Evolutionary conservation across 53 echinoderm and acorn worm species (phyloP).

Genomic region (Crossaster papposus): DNA sequence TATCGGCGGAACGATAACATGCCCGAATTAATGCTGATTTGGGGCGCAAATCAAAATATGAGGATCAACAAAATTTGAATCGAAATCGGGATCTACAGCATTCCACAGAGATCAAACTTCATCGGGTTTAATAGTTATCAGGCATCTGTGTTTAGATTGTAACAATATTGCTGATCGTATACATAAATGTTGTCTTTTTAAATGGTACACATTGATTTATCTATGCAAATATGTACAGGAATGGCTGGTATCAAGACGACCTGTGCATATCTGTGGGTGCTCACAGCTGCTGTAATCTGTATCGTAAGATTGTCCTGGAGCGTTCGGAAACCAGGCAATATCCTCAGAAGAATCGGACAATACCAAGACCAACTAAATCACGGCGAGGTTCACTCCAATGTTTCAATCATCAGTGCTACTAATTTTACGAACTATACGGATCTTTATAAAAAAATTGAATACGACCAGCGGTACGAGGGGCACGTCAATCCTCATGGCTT

Average conservation of each 20-base stretch:
- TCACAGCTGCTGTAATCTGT: background rate
- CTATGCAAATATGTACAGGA: background rate
- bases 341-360: background rate
- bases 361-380: background rate
- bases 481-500: constrained; percentile 59
- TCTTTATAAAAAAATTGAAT: background rate
- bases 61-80: too few relatives aligned
- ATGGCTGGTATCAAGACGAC: background rate
- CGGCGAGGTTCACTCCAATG: background rate
- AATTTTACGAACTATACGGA: background rate
- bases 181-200: too few relatives aligned
- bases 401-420: background rate
- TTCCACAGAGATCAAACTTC: too few relatives aligned
- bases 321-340: background rate
- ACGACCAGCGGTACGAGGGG: background rate
- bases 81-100: too few relatives aligned
- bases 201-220: background rate
- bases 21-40: too few relatives aligned
- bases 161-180: too few relatives aligned
- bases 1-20: too few relatives aligned
- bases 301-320: background rate
- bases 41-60: too few relatives aligned
- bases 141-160: too few relatives aligned
- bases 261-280: background rate
- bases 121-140: too few relatives aligned